Evolutionary conservation across 2,113 vertebrate species (phyloP).

Genomic region (Alaudala cheleensis): DNA sequence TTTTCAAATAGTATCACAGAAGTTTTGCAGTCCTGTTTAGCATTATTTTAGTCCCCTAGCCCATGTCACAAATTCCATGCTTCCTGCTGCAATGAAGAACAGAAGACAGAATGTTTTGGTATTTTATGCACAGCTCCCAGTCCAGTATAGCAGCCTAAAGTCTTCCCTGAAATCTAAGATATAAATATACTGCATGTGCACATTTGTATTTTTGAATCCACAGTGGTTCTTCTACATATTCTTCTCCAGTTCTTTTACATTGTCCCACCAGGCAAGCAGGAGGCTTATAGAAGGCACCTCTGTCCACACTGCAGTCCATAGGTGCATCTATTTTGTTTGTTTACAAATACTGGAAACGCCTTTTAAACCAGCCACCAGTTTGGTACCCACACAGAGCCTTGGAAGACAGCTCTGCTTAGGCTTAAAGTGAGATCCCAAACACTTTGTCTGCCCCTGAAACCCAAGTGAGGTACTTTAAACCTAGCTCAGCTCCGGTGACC

Average conservation of each 20-base stretch:
- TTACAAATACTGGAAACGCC: background rate
- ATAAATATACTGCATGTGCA: background rate
- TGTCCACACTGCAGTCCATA: background rate
- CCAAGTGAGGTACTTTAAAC: background rate
- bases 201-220: background rate
- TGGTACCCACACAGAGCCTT: background rate
- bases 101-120: background rate
- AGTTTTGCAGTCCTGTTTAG: background rate
- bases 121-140: background rate
- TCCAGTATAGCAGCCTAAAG: background rate
- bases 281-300: background rate
- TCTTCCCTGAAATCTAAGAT: background rate
- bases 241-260: background rate
- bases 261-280: background rate
- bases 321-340: accelerated
- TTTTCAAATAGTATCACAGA: background rate
- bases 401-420: background rate
- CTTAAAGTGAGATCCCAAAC: background rate
- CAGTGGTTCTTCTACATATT: background rate
- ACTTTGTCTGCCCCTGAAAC: background rate
- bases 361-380: background rate
- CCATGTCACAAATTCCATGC: background rate
- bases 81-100: background rate
- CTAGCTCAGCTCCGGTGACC: background rate
- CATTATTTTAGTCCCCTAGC: background rate